These are phyloP conservation scores for Amphipoea oculea DNA, from an alignment of 2,888 invertebrate genomes.

Conservation along the genomic window DNA sequence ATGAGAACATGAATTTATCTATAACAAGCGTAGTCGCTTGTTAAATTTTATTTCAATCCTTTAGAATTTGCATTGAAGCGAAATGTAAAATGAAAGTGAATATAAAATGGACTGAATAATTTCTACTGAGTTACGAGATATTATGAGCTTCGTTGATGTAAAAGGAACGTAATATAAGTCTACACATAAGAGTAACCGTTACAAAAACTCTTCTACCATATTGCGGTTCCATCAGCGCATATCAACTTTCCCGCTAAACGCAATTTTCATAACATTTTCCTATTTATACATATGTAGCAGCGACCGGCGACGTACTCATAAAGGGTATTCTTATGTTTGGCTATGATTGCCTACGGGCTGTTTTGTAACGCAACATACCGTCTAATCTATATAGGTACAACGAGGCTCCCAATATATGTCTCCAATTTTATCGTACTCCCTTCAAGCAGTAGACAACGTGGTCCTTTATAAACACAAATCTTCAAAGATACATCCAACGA, in stretches of 20 bases:
- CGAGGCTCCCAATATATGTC: not conserved
- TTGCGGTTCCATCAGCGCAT: not conserved
- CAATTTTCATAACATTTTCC: constrained; percentile 18
- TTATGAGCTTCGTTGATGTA: constrained; percentile 11
- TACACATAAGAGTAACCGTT: not conserved
- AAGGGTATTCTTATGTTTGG: constrained; percentile 1
- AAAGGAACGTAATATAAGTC: constrained; percentile 11
- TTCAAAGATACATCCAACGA: constrained; percentile 20
- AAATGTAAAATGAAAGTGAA: constrained; percentile 59
- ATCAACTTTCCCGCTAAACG: constrained; percentile 7
- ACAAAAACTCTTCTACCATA: constrained; percentile 3
- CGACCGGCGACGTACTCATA: not conserved
- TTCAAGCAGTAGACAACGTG: constrained; percentile 4
- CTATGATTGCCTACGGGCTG: not conserved
- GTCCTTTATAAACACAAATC: constrained; percentile 6
- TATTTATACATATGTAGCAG: not conserved
- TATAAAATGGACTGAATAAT: constrained; percentile 31
- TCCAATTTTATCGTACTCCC: not conserved
- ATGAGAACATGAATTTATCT: constrained; percentile 50
- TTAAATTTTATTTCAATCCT: constrained; percentile 43
- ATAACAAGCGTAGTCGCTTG: constrained; percentile 49
- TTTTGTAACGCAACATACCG: constrained; percentile 7
- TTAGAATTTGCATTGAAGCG: constrained; percentile 48
- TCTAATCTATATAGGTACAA: constrained; percentile 6
- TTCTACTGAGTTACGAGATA: constrained; percentile 32